Base-by-base conservation (phyloP, 2,888 invertebrate genomes). In the Drosophila nigritarsus region DNA sequence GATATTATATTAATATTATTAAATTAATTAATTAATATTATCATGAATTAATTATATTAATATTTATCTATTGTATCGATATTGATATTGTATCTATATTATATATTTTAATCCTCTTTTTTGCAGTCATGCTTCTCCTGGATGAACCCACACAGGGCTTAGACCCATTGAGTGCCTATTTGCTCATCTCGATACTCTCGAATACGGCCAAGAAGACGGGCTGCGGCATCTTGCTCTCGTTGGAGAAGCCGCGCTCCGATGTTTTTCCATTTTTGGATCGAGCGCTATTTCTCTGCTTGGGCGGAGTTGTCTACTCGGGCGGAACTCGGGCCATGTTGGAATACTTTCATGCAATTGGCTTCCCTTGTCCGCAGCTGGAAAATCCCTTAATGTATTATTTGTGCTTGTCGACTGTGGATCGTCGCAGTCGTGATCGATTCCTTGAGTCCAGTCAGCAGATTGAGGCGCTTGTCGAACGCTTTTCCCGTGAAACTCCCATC, bases 381-480 rank as follows among this genome's bases (percentile, higher is more conserved):
- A 99, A 99, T 93, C 99, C 99, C 0, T 94, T 99, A n/a, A 99
- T 99, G 97, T 99, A 98, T 93, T 99, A 99, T 92, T 94, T 95
- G 62, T 95, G 95, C 80, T 91, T 95, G 20, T 95, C 95, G 65
- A 95, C 95, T 2, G 95, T 95, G 24, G 95, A 95, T 91, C 91
- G 95, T 34, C 92, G 93, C 45, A 98, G 98, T 1, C 95, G 98
- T 18, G 98, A 99, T 91, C 95, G 98, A 30, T 99, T 99, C 91
- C 94, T 98, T 50, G 98, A 98, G 91, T 99, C 98, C 1, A 98
- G 98, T 91, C 97, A 97, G 84, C 98, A 98, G 93, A 98, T 99
- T 80, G 96, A 97, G 4, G 97, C 97, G 0, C 93, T 99, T 20
- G 98, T 98, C 0, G 98, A 98, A 85, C 97, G 98, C 89, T 98